A percentile compares a stretch with the other conserved stretches of the same genome.
phyloP scores from a whole-genome alignment of 2,113 vertebrate species.

The Tretioscincus oriximinensis region DNA sequence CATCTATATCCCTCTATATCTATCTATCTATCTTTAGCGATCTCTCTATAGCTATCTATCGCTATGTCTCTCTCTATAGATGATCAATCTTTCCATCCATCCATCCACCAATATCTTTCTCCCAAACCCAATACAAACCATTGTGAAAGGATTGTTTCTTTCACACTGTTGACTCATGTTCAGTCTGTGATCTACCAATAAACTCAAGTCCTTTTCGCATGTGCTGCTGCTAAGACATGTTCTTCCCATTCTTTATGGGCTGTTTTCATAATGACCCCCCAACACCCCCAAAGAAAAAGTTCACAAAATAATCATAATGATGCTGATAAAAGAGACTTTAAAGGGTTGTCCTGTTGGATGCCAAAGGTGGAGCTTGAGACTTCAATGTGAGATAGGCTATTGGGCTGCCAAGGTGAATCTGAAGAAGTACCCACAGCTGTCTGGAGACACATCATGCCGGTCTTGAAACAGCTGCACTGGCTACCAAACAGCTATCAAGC shows the following conservation, averaged over 20 bases:
- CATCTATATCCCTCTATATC: no score
- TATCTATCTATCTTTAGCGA: neutral
- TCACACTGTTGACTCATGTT: no score
- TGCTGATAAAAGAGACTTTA: slow-evolving; percentile 69
- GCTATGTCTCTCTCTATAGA: no score
- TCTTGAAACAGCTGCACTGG: no score
- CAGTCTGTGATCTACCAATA: no score
- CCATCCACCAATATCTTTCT: neutral
- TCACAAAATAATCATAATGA: slow-evolving; percentile 71
- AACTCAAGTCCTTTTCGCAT: no score
- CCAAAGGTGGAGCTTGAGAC: neutral
- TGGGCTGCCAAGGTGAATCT: slow-evolving; percentile 13
- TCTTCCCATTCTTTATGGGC: neutral
- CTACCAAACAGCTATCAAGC: no score
- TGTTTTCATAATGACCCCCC: slow-evolving; percentile 74
- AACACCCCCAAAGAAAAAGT: slow-evolving; percentile 45
- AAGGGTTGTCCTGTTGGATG: slow-evolving; percentile 65
- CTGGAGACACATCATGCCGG: no score
- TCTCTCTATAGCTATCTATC: no score
- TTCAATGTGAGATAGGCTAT: slow-evolving; percentile 51
- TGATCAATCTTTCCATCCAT: neutral
- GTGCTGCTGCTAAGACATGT: no score
- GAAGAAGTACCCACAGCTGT: slow-evolving; percentile 7
- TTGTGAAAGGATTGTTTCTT: no score
- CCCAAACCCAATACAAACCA: no score